Percentiles rank a stretch among this genome's conserved stretches.
Evolutionary conservation across 2,113 vertebrate species (phyloP).

Genomic region (Tapirus terrestris): DNA sequence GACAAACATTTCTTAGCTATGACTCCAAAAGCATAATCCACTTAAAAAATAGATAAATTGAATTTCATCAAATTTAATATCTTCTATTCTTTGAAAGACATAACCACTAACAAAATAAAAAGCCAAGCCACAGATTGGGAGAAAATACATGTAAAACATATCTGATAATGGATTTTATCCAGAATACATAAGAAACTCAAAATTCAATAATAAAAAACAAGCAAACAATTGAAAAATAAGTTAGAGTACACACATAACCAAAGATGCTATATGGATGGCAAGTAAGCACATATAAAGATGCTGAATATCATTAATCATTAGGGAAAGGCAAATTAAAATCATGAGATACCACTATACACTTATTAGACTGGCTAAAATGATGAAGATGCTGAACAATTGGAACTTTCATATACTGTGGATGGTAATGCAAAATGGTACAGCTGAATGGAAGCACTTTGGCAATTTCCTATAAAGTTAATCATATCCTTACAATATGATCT

Average conservation of each 20-base stretch:
- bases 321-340: too few species aligned
- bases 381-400: background rate
- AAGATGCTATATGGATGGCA: background rate
- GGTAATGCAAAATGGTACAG: background rate
- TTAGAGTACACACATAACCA: background rate
- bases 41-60: background rate
- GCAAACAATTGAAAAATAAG: background rate
- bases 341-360: too few species aligned
- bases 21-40: background rate
- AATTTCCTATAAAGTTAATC: background rate
- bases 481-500: background rate
- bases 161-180: background rate
- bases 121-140: background rate
- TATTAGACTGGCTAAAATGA: background rate
- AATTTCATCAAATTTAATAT: background rate
- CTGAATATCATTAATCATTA: too few species aligned
- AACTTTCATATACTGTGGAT: background rate
- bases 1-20: too few species aligned
- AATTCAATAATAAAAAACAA: background rate
- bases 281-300: background rate
- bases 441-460: background rate
- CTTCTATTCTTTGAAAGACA: background rate
- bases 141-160: background rate
- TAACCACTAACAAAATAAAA: background rate
- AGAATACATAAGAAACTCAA: background rate